These are phyloP conservation scores for Tachina grossa DNA, from an alignment of 2,888 invertebrate genomes.

Conservation along the genomic window DNA sequence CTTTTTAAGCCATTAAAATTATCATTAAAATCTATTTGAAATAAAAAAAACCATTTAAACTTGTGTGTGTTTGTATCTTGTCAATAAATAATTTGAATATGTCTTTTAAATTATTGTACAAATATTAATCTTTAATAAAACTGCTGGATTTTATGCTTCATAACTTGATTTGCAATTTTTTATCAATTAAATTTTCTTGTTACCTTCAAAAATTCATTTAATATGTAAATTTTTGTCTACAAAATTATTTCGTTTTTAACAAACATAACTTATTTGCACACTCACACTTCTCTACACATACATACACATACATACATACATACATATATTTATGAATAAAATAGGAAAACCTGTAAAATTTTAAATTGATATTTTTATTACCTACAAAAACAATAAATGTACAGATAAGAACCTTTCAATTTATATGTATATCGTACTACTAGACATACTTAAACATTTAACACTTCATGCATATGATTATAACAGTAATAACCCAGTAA, in stretches of 20 bases:
- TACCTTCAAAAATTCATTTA: conserved; percentile 11
- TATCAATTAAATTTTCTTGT: conserved; percentile 9
- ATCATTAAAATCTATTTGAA: no score
- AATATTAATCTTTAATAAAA: no score
- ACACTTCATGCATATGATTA: conserved; percentile 5
- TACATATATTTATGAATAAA: conserved; percentile 22
- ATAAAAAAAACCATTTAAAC: no score
- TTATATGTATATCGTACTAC: not conserved
- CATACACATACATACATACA: not conserved
- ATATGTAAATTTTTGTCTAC: conserved; percentile 32
- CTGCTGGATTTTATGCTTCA: no score
- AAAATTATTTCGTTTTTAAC: conserved; percentile 9
- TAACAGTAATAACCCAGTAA: not conserved
- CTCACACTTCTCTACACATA: no score
- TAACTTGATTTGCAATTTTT: not conserved
- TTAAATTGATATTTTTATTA: conserved; percentile 61
- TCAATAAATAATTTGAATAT: no score
- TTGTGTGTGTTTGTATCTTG: no score
- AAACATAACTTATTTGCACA: not conserved
- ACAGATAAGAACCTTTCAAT: not conserved
- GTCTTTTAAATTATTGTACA: no score
- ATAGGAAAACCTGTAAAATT: conserved; percentile 55
- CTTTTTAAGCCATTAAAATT: no score
- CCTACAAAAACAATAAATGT: conserved; percentile 42
- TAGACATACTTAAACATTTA: not conserved